Conservation (phyloP, 64 coral and sea anemone genomes). For the Dendrophyllia cribrosa region DNA sequence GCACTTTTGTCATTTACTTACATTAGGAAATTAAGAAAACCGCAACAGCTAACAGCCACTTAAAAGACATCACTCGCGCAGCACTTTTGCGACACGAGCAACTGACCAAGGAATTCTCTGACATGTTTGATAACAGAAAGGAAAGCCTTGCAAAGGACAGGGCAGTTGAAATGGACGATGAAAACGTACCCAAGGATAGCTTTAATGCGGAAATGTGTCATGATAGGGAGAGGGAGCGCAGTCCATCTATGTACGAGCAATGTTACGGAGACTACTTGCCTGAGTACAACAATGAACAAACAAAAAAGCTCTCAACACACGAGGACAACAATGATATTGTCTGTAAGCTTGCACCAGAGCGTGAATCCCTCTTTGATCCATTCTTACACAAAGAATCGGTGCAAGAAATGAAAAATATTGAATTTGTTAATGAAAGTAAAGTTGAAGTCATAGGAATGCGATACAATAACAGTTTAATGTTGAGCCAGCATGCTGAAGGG, state of each 20-base stretch:
- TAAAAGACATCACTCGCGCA: constrained; percentile 72
- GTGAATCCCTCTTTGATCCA: constrained; percentile 82
- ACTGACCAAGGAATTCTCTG: constrained; percentile 63
- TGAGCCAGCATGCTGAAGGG: too few species aligned
- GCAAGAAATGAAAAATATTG: constrained; percentile 86
- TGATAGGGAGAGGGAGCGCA: constrained; percentile 31
- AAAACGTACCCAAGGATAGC: constrained; percentile 60
- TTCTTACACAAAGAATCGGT: constrained; percentile 43
- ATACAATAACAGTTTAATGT: background rate
- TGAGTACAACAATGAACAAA: constrained; percentile 1
- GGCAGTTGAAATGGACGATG: constrained; percentile 12
- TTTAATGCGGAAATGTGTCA: constrained; percentile 18
- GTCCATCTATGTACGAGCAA: constrained; percentile 84
- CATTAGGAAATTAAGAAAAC: too few species aligned
- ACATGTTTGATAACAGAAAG: constrained; percentile 57
- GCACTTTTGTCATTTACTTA: too few species aligned
- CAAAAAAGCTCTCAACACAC: background rate
- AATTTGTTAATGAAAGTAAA: constrained; percentile 89
- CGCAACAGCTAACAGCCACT: too few species aligned
- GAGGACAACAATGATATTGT: constrained; percentile 9
- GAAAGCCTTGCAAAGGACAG: constrained; percentile 42
- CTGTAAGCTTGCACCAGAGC: constrained; percentile 41
- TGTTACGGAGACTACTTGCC: constrained; percentile 76
- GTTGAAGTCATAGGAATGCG: constrained; percentile 68
- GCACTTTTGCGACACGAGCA: constrained; percentile 77